A percentile compares a stretch with the other conserved stretches of the same genome.
phyloP scores from a whole-genome alignment of 2,888 invertebrate genomes.

The Drosophila buzzatii region DNA sequence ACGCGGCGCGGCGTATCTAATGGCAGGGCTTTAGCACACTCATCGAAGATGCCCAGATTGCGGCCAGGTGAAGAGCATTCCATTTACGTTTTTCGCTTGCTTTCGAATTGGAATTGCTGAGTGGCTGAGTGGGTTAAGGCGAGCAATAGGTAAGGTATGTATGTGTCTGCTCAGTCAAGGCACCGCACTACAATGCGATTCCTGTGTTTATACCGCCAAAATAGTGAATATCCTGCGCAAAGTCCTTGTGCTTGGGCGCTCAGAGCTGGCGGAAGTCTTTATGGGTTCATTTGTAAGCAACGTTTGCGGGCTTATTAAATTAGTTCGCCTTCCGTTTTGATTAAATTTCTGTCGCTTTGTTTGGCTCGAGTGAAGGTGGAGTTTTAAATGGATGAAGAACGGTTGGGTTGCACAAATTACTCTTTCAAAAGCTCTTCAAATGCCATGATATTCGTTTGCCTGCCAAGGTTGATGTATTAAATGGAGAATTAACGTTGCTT shows the following conservation, averaged over 20 bases:
- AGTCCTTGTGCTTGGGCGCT: conserved; percentile 12
- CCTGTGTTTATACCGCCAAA: conserved; percentile 17
- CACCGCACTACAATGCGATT: conserved; percentile 33
- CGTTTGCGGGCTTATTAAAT: conserved; percentile 59
- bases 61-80: conserved; percentile 60
- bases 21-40: conserved; percentile 22
- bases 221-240: conserved; percentile 17
- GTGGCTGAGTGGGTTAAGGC: background rate
- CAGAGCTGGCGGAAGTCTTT: conserved; percentile 27
- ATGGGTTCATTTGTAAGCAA: conserved; percentile 44
- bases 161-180: background rate
- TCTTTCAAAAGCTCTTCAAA: background rate
- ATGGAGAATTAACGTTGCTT: background rate
- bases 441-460: background rate
- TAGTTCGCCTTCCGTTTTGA: conserved; percentile 32
- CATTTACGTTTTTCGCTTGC: conserved; percentile 17
- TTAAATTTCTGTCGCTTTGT: conserved; percentile 31
- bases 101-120: conserved; percentile 23
- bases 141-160: background rate
- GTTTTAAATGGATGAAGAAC: background rate
- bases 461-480: background rate
- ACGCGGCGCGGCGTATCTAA: conserved; percentile 18
- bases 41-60: conserved; percentile 57
- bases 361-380: background rate
- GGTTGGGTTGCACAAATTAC: background rate